Evolutionary conservation across 2,797 vertebrate genomes (phyloP), one percentile per base, ranked within the genome.

Genomic region (Eleutherodactylus coqui): DNA sequence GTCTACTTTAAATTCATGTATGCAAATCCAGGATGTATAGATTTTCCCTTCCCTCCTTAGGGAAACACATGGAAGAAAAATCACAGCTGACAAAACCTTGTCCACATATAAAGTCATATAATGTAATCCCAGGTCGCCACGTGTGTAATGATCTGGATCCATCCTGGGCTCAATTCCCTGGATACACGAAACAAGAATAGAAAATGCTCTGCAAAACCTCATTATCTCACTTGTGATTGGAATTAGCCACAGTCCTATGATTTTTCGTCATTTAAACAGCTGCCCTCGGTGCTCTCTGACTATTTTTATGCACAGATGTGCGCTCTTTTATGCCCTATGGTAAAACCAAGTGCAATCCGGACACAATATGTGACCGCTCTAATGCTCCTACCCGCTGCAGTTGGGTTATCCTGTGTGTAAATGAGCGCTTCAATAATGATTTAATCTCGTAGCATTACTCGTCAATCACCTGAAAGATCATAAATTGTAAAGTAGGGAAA

Each of bases 1-100:
- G 58, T 51, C 72, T 84, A 75, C 34, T 80, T 73, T 45, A 51
- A 53, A 84, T 84, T 84, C 69, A 87, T 60, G 43, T 29, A 60
- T 75, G 67, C 29, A 83, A 81, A 47, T 34, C 32, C 41, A 62
- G 27, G 29, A 64, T 51, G 41, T 73, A 84, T 43, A 32, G 19
- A 36, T 51, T 70, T 24, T 13, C 24, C 58, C 58, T 47, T 19
- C 45, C 24, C 47, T 49, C 43, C 29, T 47, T 38, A 55, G 43
- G 47, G 49, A 47, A 34, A 75, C 1, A n/a, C 38, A 72, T 47
- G 34, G 16, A 38, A 67, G 38, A 38, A 13, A 10, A 72, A 41
- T 49, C 49, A 60, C 21, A 32, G 9, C 19, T 21, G 51, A 78
- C 49, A 70, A 58, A 29, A 21, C 32, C 19, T 14, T 27, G 36